These are phyloP conservation scores for Mastigias papua DNA, from an alignment of 30 jellyfish, hydroid and myxozoan genomes.

Conservation along the genomic window DNA sequence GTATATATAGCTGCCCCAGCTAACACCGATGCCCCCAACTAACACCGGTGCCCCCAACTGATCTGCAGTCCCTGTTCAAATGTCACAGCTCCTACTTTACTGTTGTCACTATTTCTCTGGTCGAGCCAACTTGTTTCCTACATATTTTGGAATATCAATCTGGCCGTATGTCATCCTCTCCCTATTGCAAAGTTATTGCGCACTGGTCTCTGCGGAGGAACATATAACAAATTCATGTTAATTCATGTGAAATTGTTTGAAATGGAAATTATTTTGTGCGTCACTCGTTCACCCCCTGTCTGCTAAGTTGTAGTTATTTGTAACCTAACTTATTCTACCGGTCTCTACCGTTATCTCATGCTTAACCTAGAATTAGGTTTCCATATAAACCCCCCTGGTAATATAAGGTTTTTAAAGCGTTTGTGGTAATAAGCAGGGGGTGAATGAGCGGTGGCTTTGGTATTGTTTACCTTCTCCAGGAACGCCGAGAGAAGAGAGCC, in stretches of 20 bases:
- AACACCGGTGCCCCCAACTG: too few species aligned
- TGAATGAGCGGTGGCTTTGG: constrained; percentile 29
- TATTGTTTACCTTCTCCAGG: background rate
- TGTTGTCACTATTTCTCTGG: too few species aligned
- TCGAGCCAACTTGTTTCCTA: too few species aligned
- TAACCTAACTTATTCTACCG: background rate
- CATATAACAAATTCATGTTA: background rate
- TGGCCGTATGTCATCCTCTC: background rate
- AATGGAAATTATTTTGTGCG: background rate
- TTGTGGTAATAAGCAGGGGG: constrained; percentile 10
- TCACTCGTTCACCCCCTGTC: constrained; percentile 33
- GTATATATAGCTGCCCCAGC: too few species aligned
- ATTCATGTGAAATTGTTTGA: background rate
- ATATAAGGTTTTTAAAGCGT: background rate
- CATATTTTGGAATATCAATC: background rate
- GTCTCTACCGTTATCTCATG: background rate
- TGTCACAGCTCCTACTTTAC: too few species aligned
- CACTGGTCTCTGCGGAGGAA: constrained; percentile 6
- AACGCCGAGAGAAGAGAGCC: too few species aligned
- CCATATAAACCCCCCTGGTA: background rate
- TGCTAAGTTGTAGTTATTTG: background rate
- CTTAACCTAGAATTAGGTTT: background rate
- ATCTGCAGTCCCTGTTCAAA: too few species aligned
- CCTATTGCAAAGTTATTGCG: background rate
- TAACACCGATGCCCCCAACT: too few species aligned